Evolutionary conservation across 1,140 invertebrate genomes (phyloP).

Genomic region (Sycophaga agraensis): DNA sequence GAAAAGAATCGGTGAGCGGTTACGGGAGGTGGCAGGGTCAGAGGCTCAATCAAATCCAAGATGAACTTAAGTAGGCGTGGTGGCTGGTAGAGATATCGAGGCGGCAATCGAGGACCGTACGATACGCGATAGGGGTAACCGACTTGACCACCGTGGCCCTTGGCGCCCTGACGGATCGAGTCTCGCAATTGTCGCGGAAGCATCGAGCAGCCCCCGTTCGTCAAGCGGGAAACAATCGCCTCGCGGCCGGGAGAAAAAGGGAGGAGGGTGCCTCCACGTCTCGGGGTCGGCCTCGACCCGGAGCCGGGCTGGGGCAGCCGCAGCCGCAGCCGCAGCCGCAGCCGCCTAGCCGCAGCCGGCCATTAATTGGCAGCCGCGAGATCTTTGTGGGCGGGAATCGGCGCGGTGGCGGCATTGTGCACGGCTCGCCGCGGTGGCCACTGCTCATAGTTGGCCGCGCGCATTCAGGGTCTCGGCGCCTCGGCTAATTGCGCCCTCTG

Average conservation of each 20-base stretch:
- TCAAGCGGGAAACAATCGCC: no score
- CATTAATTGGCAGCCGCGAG: constrained; percentile 54
- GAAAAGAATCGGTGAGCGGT: no score
- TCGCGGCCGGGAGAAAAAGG: not conserved
- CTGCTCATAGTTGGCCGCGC: constrained; percentile 47
- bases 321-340: not conserved
- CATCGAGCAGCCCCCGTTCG: no score
- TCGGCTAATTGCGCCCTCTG: not conserved
- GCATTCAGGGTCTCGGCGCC: constrained; percentile 44
- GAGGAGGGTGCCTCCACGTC: no score
- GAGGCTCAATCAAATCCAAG: not conserved
- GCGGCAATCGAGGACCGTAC: no score
- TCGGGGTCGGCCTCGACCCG: no score
- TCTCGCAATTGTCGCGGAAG: not conserved
- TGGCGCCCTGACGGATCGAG: not conserved
- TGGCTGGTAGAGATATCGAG: no score
- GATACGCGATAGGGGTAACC: no score
- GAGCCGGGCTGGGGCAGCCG: not conserved
- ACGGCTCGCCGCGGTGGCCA: constrained; percentile 17
- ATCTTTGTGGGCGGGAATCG: constrained; percentile 49
- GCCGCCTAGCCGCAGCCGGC: constrained; percentile 32
- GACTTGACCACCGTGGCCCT: no score
- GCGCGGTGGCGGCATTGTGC: constrained; percentile 45
- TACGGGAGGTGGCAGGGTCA: no score
- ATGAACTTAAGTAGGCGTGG: not conserved